Conservation (phyloP, 2,888 invertebrate species). For the Spodoptera picta region DNA sequence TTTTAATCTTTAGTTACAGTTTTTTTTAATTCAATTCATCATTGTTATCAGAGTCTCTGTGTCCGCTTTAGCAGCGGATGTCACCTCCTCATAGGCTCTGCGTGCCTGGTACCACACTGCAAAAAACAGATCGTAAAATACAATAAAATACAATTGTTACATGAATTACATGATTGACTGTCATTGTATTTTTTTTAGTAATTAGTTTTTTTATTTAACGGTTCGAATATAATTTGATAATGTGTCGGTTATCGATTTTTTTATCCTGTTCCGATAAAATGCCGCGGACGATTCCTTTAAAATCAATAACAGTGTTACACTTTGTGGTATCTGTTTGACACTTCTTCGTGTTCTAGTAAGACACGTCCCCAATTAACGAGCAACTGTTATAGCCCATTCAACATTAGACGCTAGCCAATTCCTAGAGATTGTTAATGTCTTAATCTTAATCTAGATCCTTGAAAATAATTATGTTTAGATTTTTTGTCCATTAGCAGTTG, state of each 20-base stretch:
- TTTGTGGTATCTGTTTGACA: no score
- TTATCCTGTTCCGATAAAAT: no score
- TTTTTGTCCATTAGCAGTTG: slow-evolving; percentile 44
- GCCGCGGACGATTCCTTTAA: no score
- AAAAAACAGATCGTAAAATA: slow-evolving; percentile 36
- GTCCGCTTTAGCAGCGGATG: slow-evolving; percentile 41
- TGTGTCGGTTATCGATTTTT: no score
- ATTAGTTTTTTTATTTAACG: no score
- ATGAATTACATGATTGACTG: slow-evolving; percentile 11
- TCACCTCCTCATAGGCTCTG: slow-evolving; percentile 32
- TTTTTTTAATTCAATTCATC: slow-evolving; percentile 44
- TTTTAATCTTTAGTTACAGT: slow-evolving; percentile 41
- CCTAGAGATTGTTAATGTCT: slow-evolving; percentile 4
- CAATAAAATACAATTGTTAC: no score
- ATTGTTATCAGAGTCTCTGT: slow-evolving; percentile 27
- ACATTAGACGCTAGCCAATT: background rate
- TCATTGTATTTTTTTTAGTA: slow-evolving; percentile 21
- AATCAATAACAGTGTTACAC: no score
- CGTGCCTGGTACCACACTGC: slow-evolving; percentile 36
- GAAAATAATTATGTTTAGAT: slow-evolving; percentile 20
- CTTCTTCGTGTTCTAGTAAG: no score
- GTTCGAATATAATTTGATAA: no score
- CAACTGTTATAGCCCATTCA: no score
- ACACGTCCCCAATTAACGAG: no score
- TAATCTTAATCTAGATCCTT: slow-evolving; percentile 11